Conservation (phyloP, 2,888 invertebrate genomes). For the Ametastegia equiseti region DNA sequence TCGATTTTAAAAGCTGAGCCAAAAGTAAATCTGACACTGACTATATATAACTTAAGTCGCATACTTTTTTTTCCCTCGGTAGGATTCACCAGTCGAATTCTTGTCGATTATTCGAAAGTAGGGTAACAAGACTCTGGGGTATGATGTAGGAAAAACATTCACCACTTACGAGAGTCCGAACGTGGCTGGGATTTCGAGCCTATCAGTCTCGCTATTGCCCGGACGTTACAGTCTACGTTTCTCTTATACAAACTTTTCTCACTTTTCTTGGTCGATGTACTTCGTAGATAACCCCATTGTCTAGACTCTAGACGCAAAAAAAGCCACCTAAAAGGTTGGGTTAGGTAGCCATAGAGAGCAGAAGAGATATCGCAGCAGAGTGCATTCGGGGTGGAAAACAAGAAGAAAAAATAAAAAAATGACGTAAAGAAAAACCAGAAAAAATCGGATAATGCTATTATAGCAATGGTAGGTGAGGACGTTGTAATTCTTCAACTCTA, state of each 20-base stretch:
- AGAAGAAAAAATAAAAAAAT: too few relatives aligned
- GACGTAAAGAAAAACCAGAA: too few relatives aligned
- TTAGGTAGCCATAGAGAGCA: neutral
- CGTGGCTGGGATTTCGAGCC: conserved; percentile 35
- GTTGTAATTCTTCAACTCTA: neutral
- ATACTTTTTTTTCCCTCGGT: neutral
- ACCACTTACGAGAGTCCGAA: conserved; percentile 11
- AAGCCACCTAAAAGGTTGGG: neutral
- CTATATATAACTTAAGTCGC: neutral
- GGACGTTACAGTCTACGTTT: neutral
- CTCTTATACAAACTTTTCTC: too few relatives aligned
- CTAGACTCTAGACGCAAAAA: conserved; percentile 11
- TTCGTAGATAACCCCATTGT: conserved; percentile 8
- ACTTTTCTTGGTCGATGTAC: neutral
- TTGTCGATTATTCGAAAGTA: conserved; percentile 16
- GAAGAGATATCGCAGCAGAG: neutral
- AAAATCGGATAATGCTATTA: neutral
- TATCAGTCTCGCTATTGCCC: conserved; percentile 34
- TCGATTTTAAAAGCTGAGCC: neutral
- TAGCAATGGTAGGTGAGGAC: neutral
- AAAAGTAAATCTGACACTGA: neutral
- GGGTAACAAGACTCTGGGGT: conserved; percentile 34
- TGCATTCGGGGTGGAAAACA: neutral
- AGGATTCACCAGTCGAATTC: conserved; percentile 20
- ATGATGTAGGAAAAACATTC: conserved; percentile 5